Base-by-base conservation (phyloP, 2,888 invertebrate species). In the Neoscelio sp. region DNA sequence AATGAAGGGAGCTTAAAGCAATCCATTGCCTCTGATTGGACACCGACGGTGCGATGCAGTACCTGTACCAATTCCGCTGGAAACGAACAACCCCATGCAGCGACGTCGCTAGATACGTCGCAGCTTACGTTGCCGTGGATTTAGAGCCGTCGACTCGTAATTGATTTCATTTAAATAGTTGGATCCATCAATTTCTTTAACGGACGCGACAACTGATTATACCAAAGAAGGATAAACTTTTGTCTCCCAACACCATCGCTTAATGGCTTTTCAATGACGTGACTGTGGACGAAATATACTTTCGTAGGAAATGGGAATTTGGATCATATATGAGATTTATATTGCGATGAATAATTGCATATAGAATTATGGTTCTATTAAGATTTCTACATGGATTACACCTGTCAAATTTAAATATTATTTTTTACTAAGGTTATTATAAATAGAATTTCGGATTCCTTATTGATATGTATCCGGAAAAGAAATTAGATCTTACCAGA, bases 161-260 rank as follows among this genome's bases (percentile, higher is more conserved):
- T 86, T 86, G 85, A 86, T 87, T 87, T 84, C 84, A 70, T 85
- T 86, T 84, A 85, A 86, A 85, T 82, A 81, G 77, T 80, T 70
- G 77, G 81, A 58, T 78, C 68, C 79, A 78, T 82, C 78, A 70
- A 82, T 82, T 56, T 54, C 52, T 48, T 60, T 75, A 75, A 75
- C 68, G 28, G 67, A 75, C 52, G 18, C 28, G 20, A 42, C 74
- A 33, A 28, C 56, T 65, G 48, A 58, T 73, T 73, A 77, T 76
- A 20, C n/a, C 33, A 38, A 54, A 12, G 30, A 8, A 30, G 30
- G 50, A 67, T 62, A 46, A 44, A 70, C 60, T 42, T 40, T 70
- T 58, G 58, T 60, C 70, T 38, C 42, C 2, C 30, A 20, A 58
- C 50, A 33, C 7, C 35, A 13, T 28, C 48, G n/a, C 38, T 48